Evolutionary conservation across 2,888 invertebrate species (phyloP), one percentile per base, ranked within the genome.

Genomic region (Patella ulyssiponensis): DNA sequence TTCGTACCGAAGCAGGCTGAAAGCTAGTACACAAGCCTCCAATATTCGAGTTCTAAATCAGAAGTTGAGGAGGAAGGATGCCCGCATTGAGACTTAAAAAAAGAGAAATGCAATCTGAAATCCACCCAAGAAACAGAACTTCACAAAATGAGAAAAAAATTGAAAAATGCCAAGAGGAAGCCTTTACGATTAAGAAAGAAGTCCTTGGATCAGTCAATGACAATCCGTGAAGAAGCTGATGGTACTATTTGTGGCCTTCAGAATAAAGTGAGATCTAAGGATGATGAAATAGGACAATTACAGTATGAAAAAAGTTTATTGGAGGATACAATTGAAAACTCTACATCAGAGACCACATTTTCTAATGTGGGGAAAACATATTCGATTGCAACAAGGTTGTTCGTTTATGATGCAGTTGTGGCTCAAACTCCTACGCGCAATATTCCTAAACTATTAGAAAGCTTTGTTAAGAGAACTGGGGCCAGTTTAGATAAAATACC

Each of bases 381-480:
- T 64, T n/a, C 20, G 72, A 58, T 27, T 44, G 76, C 76, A 71
- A 76, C 76, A 56, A 56, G 56, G n/a, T n/a, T n/a, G n/a, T 56
- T 56, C 56, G 56, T 56, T 56, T 56, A 56, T 56, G 56, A 56
- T 56, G 56, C 56, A 15, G 56, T 56, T 17, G n/a, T 56, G 56
- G 56, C 56, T n/a, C 56, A 56, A n/a, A 56, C 56, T 56, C 56
- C 56, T 15, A 56, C 56, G n/a, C 56, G 56, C 56, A 56, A 56
- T 56, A n/a, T 56, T 56, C 56, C 56, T 15, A 56, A 56, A n/a
- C 58, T 58, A 58, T 15, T 58, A 11, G 14, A 58, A 15, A 11
- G 15, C 7, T 58, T 17, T 17, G 15, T 58, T 15, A 58, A 58
- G n/a, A 14, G 58, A 17, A 17, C 17, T 17, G 17, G n/a, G 17